These are phyloP conservation scores for Cepphus grylle DNA, from an alignment of 2,113 vertebrate species.

Conservation along the genomic window DNA sequence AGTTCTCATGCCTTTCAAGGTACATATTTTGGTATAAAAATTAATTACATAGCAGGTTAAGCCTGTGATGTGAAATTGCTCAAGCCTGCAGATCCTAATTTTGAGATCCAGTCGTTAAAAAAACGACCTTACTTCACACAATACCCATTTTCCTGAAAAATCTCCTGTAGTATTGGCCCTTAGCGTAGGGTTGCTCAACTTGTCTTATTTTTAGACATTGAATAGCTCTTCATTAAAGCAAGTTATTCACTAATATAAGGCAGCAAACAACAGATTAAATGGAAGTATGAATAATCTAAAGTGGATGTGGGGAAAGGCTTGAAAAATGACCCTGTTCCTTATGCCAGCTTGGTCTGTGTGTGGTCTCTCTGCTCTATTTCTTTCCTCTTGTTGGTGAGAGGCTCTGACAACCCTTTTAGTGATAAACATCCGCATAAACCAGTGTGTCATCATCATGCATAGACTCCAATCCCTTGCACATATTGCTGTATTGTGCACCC, in stretches of 20 bases:
- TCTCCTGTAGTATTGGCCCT: background rate
- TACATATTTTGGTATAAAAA: background rate
- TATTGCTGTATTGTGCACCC: background rate
- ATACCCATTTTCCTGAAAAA: background rate
- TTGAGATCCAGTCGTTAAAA: background rate
- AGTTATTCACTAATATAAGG: background rate
- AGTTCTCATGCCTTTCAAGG: background rate
- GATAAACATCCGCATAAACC: background rate
- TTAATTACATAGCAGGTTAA: background rate
- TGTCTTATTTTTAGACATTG: background rate
- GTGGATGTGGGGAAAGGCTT: background rate
- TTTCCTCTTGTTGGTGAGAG: background rate
- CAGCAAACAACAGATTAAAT: background rate
- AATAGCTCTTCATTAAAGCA: background rate
- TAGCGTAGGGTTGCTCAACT: background rate
- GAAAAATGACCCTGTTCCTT: background rate
- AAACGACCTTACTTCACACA: background rate
- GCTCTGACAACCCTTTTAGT: background rate
- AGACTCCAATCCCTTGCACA: background rate
- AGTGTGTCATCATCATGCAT: background rate
- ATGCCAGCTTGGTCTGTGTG: background rate
- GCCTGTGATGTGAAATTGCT: background rate
- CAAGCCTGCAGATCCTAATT: background rate
- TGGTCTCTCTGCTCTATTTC: conserved; percentile 30
- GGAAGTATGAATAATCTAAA: conserved; percentile 1